Conservation (phyloP, 1,140 invertebrate genomes). For the Bicyclus anynana region DNA sequence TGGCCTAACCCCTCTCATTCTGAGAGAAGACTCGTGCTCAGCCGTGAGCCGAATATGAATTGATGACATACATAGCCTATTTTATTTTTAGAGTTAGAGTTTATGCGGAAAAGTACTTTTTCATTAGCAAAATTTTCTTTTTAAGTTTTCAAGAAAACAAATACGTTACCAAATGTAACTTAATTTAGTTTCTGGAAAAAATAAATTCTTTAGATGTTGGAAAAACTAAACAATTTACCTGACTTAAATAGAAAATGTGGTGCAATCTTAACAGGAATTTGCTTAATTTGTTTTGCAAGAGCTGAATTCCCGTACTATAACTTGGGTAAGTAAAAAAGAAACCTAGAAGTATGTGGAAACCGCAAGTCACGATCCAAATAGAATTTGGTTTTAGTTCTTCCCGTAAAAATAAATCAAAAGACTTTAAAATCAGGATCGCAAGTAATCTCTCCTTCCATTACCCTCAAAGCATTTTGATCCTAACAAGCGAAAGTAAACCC, state of each 20-base stretch:
- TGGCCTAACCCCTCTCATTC: too few relatives aligned
- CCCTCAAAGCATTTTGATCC: conserved; percentile 20
- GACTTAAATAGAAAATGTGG: background rate
- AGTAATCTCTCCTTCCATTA: conserved; percentile 47
- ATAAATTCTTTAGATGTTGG: too few relatives aligned
- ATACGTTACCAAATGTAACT: too few relatives aligned
- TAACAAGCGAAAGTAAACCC: conserved; percentile 24
- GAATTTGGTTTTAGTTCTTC: conserved; percentile 40
- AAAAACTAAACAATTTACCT: too few relatives aligned
- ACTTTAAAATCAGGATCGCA: conserved; percentile 48
- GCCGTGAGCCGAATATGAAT: too few relatives aligned
- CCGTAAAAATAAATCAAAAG: conserved; percentile 52
- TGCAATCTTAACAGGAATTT: background rate
- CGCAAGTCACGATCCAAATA: conserved; percentile 29
- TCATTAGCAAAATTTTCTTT: too few relatives aligned
- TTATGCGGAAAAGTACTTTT: too few relatives aligned
- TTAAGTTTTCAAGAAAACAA: too few relatives aligned
- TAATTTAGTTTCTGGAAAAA: too few relatives aligned
- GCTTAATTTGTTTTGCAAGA: background rate
- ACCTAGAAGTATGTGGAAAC: conserved; percentile 13
- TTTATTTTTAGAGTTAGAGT: too few relatives aligned
- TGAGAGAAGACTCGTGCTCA: too few relatives aligned
- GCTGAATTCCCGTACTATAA: background rate
- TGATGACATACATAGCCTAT: too few relatives aligned
- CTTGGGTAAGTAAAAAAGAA: conserved; percentile 3